Percentiles rank a stretch among this genome's conserved stretches.
Evolutionary conservation across 2,797 vertebrate genomes (phyloP).

Genomic region (Chloroceryle amazona): DNA sequence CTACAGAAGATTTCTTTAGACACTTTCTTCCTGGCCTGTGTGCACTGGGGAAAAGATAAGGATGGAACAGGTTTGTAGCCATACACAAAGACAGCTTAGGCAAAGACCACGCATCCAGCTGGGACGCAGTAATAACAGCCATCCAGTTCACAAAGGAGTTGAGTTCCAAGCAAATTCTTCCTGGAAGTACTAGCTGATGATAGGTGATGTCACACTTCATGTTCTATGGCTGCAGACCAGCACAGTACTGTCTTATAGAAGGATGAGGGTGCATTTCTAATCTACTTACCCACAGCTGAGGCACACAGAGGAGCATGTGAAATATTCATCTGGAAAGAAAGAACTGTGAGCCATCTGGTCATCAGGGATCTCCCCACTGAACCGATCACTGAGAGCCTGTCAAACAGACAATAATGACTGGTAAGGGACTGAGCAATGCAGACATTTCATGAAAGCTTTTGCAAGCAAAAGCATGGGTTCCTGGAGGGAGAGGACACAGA

Average conservation of each 20-base stretch:
- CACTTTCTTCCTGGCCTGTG: background rate
- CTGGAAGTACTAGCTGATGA: background rate
- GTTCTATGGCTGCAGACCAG: background rate
- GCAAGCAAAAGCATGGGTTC: background rate
- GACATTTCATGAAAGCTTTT: background rate
- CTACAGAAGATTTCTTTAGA: background rate
- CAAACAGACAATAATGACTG: background rate
- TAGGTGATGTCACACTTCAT: background rate
- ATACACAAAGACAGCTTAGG: background rate
- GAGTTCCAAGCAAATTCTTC: background rate
- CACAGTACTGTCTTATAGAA: background rate
- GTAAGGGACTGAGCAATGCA: background rate
- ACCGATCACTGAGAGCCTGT: slow-evolving; percentile 96
- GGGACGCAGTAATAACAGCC: background rate
- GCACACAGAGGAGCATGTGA: slow-evolving; percentile 95
- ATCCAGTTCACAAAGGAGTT: background rate
- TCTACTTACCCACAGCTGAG: slow-evolving; percentile 96
- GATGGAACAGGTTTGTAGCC: background rate
- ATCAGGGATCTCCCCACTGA: slow-evolving; percentile 95
- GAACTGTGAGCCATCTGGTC: slow-evolving; percentile 95
- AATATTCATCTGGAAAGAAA: slow-evolving; percentile 98
- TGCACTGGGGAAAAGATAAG: background rate
- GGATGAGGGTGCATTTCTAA: background rate
- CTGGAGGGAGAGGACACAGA: background rate
- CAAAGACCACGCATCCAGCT: background rate